Evolutionary conservation across 2,113 vertebrate species (phyloP).

Genomic region (Nothoprocta pentlandii): DNA sequence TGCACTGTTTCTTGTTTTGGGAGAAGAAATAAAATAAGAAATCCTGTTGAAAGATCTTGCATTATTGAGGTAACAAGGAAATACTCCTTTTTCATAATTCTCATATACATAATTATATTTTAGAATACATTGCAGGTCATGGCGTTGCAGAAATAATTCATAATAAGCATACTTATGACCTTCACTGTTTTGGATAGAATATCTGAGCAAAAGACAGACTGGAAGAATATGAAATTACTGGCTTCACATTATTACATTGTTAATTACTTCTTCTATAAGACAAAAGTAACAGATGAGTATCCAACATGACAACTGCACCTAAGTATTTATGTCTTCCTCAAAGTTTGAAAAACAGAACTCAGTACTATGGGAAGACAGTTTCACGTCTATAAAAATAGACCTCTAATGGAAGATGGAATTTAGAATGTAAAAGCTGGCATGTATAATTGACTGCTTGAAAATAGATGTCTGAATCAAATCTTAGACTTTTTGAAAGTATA

Average conservation of each 20-base stretch:
- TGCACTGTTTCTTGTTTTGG: background rate
- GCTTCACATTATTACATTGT: background rate
- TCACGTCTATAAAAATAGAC: background rate
- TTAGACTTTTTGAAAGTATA: background rate
- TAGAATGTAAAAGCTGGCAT: background rate
- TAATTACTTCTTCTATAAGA: background rate
- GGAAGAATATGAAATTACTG: background rate
- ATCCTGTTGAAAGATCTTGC: background rate
- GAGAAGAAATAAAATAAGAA: background rate
- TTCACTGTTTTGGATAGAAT: background rate
- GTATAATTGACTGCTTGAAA: background rate
- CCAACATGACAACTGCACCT: background rate
- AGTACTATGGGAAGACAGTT: background rate
- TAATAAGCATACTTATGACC: background rate
- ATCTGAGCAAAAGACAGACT: background rate
- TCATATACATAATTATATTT: fast-evolving
- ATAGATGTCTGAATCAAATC: conserved; percentile 2
- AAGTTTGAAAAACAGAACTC: background rate
- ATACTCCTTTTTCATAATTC: background rate
- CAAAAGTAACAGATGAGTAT: background rate
- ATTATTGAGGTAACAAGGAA: background rate
- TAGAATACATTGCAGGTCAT: background rate
- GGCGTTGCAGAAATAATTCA: background rate
- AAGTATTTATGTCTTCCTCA: background rate
- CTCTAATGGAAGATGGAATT: background rate